A percentile compares a stretch with the other conserved stretches of the same genome.
phyloP scores from a whole-genome alignment of 1,140 invertebrate species.

The Atopsyche davidsoni region DNA sequence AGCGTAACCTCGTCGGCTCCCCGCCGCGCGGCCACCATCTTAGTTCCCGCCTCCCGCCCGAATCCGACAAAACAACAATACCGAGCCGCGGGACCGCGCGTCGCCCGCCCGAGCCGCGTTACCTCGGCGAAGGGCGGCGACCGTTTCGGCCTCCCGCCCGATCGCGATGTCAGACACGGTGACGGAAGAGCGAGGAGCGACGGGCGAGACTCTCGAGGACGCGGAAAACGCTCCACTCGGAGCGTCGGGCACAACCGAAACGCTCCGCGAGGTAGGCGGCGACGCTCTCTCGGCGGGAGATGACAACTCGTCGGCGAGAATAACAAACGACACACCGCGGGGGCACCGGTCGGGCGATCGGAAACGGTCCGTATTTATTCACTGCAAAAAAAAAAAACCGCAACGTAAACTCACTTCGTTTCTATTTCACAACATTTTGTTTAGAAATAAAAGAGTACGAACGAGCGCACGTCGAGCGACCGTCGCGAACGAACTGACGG shows the following conservation, averaged over 20 bases:
- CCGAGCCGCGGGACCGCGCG: neutral
- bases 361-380: too few species aligned
- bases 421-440: too few species aligned
- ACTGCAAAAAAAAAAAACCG: too few species aligned
- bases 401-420: too few species aligned
- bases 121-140: constrained; percentile 6
- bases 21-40: constrained; percentile 8
- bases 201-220: too few species aligned
- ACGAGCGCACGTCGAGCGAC: constrained; percentile 2
- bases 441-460: neutral
- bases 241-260: too few species aligned
- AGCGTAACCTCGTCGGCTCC: constrained; percentile 6
- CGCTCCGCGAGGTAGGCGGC: too few species aligned
- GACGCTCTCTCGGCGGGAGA: neutral
- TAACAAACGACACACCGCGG: neutral
- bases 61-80: constrained; percentile 3
- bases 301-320: neutral
- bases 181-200: too few species aligned
- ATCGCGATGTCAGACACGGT: too few species aligned
- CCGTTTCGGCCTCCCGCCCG: constrained; percentile 15
- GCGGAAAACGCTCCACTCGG: too few species aligned
- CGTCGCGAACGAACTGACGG: constrained; percentile 5
- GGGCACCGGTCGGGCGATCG: neutral
- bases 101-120: neutral
- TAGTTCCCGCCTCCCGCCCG: constrained; percentile 11